Conservation (phyloP, 2,797 vertebrate species). For the Pseudomugil gertrudae region DNA sequence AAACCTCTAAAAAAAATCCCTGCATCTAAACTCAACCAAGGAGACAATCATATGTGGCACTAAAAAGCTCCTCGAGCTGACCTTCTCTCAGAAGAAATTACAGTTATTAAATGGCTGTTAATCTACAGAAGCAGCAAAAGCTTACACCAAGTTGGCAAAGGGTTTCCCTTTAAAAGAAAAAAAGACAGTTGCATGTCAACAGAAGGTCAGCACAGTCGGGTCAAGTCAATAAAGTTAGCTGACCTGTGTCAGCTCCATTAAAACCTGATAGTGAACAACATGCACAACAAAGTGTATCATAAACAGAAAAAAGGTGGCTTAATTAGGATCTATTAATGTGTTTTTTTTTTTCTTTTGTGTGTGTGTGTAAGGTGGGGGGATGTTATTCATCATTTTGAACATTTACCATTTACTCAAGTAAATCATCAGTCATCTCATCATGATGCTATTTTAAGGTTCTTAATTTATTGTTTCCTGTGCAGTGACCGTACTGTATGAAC, state of each 20-base stretch:
- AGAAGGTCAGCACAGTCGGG: slow-evolving; percentile 24
- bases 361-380: not conserved
- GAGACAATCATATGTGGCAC: too few relatives aligned
- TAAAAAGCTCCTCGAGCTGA: not conserved
- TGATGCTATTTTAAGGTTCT: slow-evolving; percentile 43
- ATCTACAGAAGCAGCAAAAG: not conserved
- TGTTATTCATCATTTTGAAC: not conserved
- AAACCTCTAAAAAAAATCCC: too few relatives aligned
- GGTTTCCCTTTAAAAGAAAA: slow-evolving; percentile 7
- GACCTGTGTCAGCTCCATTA: slow-evolving; percentile 38
- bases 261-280: slow-evolving; percentile 8
- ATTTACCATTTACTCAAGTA: slow-evolving; percentile 5
- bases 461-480: slow-evolving; percentile 54
- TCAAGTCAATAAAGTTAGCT: slow-evolving; percentile 43
- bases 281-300: slow-evolving; percentile 3
- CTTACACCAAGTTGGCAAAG: not conserved
- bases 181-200: slow-evolving; percentile 25
- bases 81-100: not conserved
- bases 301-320: not conserved
- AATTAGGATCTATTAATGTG: not conserved
- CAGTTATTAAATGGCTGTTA: not conserved
- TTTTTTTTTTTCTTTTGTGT: too few relatives aligned
- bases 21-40: too few relatives aligned
- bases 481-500: slow-evolving; percentile 34
- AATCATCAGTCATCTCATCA: slow-evolving; percentile 12